Base-by-base conservation (phyloP, 2,797 vertebrate genomes). In the Gambusia yucatana region DNA sequence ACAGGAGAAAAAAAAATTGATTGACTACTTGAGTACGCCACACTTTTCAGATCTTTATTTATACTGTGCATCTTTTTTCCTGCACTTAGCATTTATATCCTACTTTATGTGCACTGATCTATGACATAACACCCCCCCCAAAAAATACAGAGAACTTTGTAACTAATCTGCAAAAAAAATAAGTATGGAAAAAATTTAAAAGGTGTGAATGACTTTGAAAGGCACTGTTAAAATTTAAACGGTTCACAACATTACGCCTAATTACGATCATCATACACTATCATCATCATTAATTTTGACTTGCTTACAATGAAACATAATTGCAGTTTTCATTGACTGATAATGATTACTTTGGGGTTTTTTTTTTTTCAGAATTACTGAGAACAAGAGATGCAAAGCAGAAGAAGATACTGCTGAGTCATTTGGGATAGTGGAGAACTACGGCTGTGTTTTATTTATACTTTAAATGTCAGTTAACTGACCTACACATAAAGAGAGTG, bases 401-500 rank as follows among this genome's bases (percentile, higher is more conserved):
- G 46, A 72, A 72, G 43, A 88, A 25, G 74, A 80, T 28, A 71
- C 72, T 67, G n/a, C 78, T 63, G 46, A 84, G 44, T 46, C 61
- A 82, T 81, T 87, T 87, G 76, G 81, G 11, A 82, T 28, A 50
- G 84, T 55, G 75, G 11, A 87, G 84, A 84, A 75, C 46, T n/a
- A 84, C 69, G 76, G 44, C 79, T 75, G 65, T 41, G 44, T 59
- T 57, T 74, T 88, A 77, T 84, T 80, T 88, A 84, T 88, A 89
- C n/a, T 91, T 86, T 91, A 84, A 77, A 87, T 92, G 91, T 94
- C 81, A 73, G 82, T 93, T 80, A 81, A 79, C 87, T 81, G 8
- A 59, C 86, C 84, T 91, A 82, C 33, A 85, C 76, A 84, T 20
- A 48, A 77, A 8, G 72, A 59, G 71, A 82, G 55, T 80, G 72